Base-by-base conservation (phyloP, 64 coral and sea anemone genomes). In the Anthopleura sola region DNA sequence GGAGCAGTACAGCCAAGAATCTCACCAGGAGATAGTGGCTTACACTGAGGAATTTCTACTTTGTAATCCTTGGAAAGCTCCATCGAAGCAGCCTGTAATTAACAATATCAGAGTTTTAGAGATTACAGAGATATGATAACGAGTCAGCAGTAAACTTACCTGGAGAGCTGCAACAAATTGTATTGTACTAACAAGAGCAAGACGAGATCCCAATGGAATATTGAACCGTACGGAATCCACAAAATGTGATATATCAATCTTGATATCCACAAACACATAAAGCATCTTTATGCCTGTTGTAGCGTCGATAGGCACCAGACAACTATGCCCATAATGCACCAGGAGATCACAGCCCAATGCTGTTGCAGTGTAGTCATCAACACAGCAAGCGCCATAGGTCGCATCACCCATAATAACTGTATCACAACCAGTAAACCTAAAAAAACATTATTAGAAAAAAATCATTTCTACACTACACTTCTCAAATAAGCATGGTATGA, bases 351-450 rank as follows among this genome's bases (percentile, higher is more conserved):
- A 99, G 24, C 87, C 87, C n/a, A 99, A 39, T n/a, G 96, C 96
- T 50, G 84, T 85, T 4, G 96, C 96, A 18, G 92, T 88, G 38
- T 78, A 99, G 80, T 99, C 97, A 85, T 99, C 97, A 75, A 99
- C 93, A 86, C 97, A 99, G 68, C 97, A 99, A 11, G 97, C 97
- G 38, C 97, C 97, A 85, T 95, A 99, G 12, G 97, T 99, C 34
- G 92, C 97, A 90, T 99, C 97, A 44, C 97, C 93, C 93, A 99
- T 99, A 58, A 99, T 99, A 13, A 99, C 90, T 14, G 97, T 99
- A 81, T 99, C 97, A 85, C 93, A 94, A 15, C 75, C 90, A 31
- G 87, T 83, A 84, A 99, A 99, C 40, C 93, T 99, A 31, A 89
- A 88, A 33, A 49, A 14, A 91, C 40, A 44, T 2, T 3, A 8